Base-by-base conservation (phyloP, 2,888 invertebrate genomes). In the Branchellion lobata region DNA sequence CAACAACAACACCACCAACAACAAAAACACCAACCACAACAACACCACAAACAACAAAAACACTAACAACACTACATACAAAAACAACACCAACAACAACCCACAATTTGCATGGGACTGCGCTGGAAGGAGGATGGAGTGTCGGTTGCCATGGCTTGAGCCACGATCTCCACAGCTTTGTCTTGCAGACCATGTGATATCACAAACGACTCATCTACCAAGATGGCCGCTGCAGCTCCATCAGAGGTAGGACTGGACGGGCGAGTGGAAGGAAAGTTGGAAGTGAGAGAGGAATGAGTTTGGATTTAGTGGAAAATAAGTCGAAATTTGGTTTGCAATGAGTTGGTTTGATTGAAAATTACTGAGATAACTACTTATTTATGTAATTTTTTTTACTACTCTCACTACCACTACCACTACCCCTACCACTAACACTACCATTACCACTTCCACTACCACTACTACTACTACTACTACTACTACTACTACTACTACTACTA, bases 141-240 rank as follows among this genome's bases (percentile, higher is more conserved):
- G 87, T 99, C 99, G 0, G 96, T 96, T 0, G 93, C 91, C 95
- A 99, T 95, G 90, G 96, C 95, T 92, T 98, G 94, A 34, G 94
- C 96, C 78, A 97, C 88, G 83, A 99, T 96, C 89, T 99, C 97
- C 0, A 99, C 93, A 24, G 99, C 98, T 86, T 92, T 92, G 0
- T 89, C 88, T 86, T 95, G 92, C 21, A 98, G 90, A 51, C 87
- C 86, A 85, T 95, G 92, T 47, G 91, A 90, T 51, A 82, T 83
- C 0, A 99, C 95, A 87, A 96, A 99, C 21, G 92, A 91, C 88
- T 98, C 96, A 14, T 93, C 94, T 82, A 92, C 96, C 65, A 99
- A 85, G 81, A 99, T 91, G 0, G 93, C 96, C 33, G 96, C 96
- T 33, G 95, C 98, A 0, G 95, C 92, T n/a, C 99, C 99, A 88